Percentiles rank a stretch among this genome's conserved stretches.
Evolutionary conservation across 2,113 vertebrate genomes (phyloP).

Genomic region (Erythrocercus mccallii): DNA sequence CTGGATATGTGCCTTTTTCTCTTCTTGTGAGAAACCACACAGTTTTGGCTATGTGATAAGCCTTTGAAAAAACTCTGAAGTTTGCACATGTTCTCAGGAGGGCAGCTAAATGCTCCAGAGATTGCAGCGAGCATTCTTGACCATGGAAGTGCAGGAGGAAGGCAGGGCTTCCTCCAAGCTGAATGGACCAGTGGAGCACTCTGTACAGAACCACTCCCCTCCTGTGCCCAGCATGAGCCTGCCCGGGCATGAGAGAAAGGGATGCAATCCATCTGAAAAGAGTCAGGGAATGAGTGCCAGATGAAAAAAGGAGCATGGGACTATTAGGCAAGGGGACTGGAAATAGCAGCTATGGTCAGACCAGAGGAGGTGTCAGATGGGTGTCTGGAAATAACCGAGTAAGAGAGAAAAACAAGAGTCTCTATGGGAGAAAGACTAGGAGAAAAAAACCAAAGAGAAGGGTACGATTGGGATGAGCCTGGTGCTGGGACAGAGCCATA

Average conservation of each 20-base stretch:
- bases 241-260: fast-evolving
- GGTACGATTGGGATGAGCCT: background rate
- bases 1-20: slow-evolving; percentile 40
- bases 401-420: background rate
- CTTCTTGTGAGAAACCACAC: slow-evolving; percentile 46
- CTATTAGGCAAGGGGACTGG: background rate
- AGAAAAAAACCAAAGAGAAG: background rate
- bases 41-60: slow-evolving; percentile 38
- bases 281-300: background rate
- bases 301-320: background rate
- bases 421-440: background rate
- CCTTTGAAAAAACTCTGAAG: background rate
- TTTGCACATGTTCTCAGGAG: slow-evolving; percentile 38
- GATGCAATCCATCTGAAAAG: background rate
- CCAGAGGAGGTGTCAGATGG: background rate
- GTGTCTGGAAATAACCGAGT: background rate
- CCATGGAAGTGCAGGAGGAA: background rate
- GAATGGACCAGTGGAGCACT: background rate
- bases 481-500: background rate
- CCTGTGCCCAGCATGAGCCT: background rate
- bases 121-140: background rate
- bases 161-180: background rate
- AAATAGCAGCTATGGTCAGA: background rate
- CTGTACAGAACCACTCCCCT: background rate
- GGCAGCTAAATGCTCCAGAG: slow-evolving; percentile 2